phyloP scores from a whole-genome alignment of 2,113 vertebrate genomes.

The Baryphthengus martii region DNA sequence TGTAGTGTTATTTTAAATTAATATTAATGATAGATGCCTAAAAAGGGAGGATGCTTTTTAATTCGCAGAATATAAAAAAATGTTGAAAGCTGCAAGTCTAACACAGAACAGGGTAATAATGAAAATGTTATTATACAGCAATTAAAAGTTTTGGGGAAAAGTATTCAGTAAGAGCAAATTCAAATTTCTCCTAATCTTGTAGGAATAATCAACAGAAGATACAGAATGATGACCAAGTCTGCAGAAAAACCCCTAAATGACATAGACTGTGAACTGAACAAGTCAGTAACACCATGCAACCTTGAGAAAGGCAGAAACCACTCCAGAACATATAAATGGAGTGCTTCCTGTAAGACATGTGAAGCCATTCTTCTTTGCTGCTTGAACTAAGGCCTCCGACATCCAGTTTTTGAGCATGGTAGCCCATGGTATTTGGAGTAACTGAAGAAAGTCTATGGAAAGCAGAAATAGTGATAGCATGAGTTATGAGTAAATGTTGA shows the following conservation, averaged over 20 bases:
- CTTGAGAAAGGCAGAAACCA: not conserved
- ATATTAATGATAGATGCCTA: not conserved
- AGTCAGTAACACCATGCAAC: rapidly evolving
- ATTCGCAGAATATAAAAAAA: not conserved
- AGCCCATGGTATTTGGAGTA: not conserved
- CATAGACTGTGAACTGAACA: not conserved
- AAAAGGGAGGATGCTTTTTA: not conserved
- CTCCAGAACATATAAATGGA: not conserved
- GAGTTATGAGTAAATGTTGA: not conserved
- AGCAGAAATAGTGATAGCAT: not conserved
- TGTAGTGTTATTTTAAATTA: not conserved
- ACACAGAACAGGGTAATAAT: not conserved
- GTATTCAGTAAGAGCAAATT: not conserved
- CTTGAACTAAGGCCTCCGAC: not conserved
- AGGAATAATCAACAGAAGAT: not conserved
- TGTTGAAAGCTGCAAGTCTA: not conserved
- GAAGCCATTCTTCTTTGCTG: not conserved
- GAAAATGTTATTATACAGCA: not conserved
- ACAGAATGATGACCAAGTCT: not conserved
- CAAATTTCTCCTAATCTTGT: not conserved
- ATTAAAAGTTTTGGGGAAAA: not conserved
- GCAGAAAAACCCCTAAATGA: not conserved
- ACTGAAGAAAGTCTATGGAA: not conserved
- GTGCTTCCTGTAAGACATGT: not conserved
- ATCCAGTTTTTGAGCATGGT: not conserved